Base-by-base conservation (phyloP, 2,113 vertebrate species). In the Tiliqua scincoides region DNA sequence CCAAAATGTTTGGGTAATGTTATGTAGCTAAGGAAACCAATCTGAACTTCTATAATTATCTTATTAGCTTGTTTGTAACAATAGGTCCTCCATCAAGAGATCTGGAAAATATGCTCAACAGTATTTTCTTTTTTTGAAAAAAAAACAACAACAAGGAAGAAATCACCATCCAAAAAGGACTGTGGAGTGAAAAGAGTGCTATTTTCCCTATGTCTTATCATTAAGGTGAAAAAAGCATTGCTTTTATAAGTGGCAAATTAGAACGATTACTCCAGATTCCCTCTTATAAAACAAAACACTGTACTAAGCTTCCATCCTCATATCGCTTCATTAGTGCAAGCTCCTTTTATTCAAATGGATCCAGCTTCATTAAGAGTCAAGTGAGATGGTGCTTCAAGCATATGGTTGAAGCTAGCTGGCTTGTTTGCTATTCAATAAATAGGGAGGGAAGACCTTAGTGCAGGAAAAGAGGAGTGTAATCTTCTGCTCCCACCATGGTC, bases 1-100 rank as follows among this genome's bases (percentile, higher is more conserved):
- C 95, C 93, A 91, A 96, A 96, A 94, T 97, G 95, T 97, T 97
- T 97, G 94, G 94, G 93, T 57, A 93, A 90, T 96, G 96, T 97
- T 97, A 92, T 96, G 96, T 97, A 97, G 92, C 96, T 96, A 97
- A 85, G 96, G 96, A 96, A 96, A 97, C 96, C 95, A 95, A 91
- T 88, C 90, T 65, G 72, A 86, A 83, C 93, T 95, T 94, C 96
- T 96, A 95, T 93, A 94, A 93, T 96, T 96, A 95, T 96, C 88
- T 94, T 94, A 89, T 93, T 93, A 93, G 90, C 93, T 91, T 89
- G 86, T 92, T 95, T 90, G 14, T 85, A 92, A 93, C 90, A 82
- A 61, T 90, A 84, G 84, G 72, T 73, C 85, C 78, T 20, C 89
- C 68, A 86, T 8, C 11, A 91, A 91, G 88, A 54, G 48, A 74